Percentiles rank a stretch among this genome's conserved stretches.
phyloP scores from a whole-genome alignment of 2,888 invertebrate genomes.

The Charanyca ferruginea region DNA sequence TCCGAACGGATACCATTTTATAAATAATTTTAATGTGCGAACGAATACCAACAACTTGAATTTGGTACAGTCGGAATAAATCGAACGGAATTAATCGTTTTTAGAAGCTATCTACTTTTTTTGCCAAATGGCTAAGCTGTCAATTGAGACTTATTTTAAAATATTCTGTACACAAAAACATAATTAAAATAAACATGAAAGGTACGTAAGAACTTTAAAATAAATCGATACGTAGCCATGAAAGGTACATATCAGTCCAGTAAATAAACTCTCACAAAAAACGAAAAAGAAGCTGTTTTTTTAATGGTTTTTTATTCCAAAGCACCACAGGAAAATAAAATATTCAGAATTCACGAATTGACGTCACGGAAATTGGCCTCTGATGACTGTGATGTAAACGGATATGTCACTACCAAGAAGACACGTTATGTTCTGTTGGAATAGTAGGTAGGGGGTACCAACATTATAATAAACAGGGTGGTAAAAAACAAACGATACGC shows the following conservation, averaged over 20 bases:
- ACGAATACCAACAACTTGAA: too few relatives aligned
- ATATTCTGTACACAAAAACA: too few relatives aligned
- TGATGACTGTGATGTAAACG: constrained; percentile 19
- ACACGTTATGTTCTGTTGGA: constrained; percentile 5
- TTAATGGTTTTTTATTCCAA: neutral
- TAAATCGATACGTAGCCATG: neutral
- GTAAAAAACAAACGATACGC: neutral
- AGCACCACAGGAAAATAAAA: constrained; percentile 23
- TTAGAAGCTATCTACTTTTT: too few relatives aligned
- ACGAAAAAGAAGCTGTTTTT: neutral
- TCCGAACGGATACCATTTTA: too few relatives aligned
- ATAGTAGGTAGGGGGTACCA: neutral
- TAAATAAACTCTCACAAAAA: neutral
- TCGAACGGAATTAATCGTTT: too few relatives aligned
- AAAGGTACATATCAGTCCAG: neutral
- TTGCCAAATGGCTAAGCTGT: too few relatives aligned
- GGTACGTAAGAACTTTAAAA: neutral
- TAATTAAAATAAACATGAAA: too few relatives aligned
- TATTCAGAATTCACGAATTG: constrained; percentile 33
- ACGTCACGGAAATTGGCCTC: constrained; percentile 30
- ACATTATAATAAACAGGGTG: neutral
- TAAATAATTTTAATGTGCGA: too few relatives aligned
- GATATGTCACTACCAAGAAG: constrained; percentile 21
- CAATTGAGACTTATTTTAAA: too few relatives aligned
- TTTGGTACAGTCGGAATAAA: too few relatives aligned